phyloP scores from a whole-genome alignment of 2,888 invertebrate genomes.

The Drosophila quasianomalipes region DNA sequence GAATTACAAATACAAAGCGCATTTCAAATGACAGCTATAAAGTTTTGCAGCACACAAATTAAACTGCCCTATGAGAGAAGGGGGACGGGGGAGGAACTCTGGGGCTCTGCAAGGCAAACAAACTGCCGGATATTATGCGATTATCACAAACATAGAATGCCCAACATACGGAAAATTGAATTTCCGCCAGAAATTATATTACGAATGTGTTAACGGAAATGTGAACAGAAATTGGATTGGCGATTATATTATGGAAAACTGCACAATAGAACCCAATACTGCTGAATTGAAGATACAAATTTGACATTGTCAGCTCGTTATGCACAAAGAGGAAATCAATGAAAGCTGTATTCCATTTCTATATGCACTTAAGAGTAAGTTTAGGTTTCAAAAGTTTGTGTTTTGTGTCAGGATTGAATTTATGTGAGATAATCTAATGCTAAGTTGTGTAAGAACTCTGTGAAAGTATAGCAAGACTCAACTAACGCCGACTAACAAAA shows the following conservation, averaged over 20 bases:
- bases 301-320: neutral
- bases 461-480: neutral
- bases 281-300: neutral
- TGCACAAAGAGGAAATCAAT: conserved; percentile 1
- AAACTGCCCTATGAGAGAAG: neutral
- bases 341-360: neutral
- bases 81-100: neutral
- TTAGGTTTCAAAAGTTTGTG: neutral
- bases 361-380: neutral
- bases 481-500: neutral
- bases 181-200: conserved; percentile 59
- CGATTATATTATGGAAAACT: conserved; percentile 17
- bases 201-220: conserved; percentile 54
- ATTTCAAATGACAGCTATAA: conserved; percentile 4
- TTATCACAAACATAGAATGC: conserved; percentile 50
- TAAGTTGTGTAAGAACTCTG: neutral
- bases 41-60: conserved; percentile 20
- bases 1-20: conserved; percentile 24
- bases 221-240: conserved; percentile 45
- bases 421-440: neutral
- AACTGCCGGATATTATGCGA: conserved; percentile 72
- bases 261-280: conserved; percentile 7
- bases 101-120: conserved; percentile 37
- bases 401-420: too few species aligned
- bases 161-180: conserved; percentile 62